phyloP scores from a whole-genome alignment of 2,113 vertebrate genomes.

The Phasianus colchicus region DNA sequence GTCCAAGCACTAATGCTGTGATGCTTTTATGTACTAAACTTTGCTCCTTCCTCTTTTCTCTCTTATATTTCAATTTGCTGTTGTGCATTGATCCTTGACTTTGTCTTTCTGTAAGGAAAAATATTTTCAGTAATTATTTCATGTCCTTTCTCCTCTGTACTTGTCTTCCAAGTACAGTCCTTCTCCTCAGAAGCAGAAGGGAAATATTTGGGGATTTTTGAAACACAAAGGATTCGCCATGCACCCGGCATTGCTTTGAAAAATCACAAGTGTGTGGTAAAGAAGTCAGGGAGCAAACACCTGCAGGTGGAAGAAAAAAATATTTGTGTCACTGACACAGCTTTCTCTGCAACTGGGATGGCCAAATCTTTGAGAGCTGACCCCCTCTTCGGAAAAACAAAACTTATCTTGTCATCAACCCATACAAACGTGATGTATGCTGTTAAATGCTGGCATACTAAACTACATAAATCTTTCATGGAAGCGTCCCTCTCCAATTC shows the following conservation, averaged over 20 bases:
- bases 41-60: background rate
- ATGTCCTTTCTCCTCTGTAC: background rate
- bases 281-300: background rate
- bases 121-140: background rate
- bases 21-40: background rate
- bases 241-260: background rate
- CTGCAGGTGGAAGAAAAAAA: background rate
- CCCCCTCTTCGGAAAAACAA: background rate
- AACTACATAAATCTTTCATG: conserved; percentile 28
- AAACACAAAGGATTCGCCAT: background rate
- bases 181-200: background rate
- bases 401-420: conserved; percentile 28
- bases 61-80: background rate
- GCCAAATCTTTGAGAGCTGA: background rate
- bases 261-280: background rate
- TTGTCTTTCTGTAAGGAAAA: background rate
- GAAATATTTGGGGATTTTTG: background rate
- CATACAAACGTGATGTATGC: background rate
- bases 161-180: background rate
- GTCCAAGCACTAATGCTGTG: background rate
- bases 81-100: background rate
- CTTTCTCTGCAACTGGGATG: background rate
- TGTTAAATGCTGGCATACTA: background rate
- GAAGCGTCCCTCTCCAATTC: conserved; percentile 13
- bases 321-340: background rate